Base-by-base conservation (phyloP, 2,888 invertebrate genomes). In the Plebejus anna region DNA sequence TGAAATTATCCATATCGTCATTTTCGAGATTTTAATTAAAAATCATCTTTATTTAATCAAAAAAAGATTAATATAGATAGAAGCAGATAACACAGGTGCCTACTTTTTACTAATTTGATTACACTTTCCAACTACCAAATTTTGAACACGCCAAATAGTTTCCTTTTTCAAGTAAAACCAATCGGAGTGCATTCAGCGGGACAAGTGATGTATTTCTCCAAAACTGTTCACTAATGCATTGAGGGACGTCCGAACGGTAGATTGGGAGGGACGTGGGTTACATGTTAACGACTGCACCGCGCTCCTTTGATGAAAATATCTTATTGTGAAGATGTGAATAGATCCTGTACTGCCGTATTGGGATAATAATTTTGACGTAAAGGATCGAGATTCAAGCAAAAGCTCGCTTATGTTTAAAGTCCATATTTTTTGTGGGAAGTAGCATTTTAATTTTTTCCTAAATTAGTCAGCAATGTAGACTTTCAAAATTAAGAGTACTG, bases 161-260 rank as follows among this genome's bases (percentile, higher is more conserved):
- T 66, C 66, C 66, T 36, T 32, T 66, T 66, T 66, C 66, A 66
- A 36, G 36, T 66, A 66, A 66, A 66, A 66, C 36, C 66, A 66
- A 66, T 66, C 16, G 66, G 16, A 66, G 32, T 66, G 66, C 66
- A 66, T 66, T 36, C 66, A 66, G 71, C 38, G 71, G n/a, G 71
- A 71, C 42, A 71, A 71, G 71, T 38, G 71, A 71, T 42, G 71
- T 71, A 38, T 71, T 38, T 71, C 71, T 42, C 71, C 71, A 71
- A 71, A 71, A 38, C 71, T 71, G 71, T 71, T 71, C 71, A 42
- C 71, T 66, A 71, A 71, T 38, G 71, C 42, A 42, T 71, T 71
- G 42, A 42, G 38, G 71, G 42, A 42, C 38, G 70, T 22, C 16
- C 70, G 36, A 70, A 38, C 71, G 66, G 66, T 66, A 66, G 66